A percentile compares a stretch with the other conserved stretches of the same genome.
These are phyloP conservation scores for Trichopria drosophilae DNA, from an alignment of 2,888 invertebrate species.

Conservation along the genomic window DNA sequence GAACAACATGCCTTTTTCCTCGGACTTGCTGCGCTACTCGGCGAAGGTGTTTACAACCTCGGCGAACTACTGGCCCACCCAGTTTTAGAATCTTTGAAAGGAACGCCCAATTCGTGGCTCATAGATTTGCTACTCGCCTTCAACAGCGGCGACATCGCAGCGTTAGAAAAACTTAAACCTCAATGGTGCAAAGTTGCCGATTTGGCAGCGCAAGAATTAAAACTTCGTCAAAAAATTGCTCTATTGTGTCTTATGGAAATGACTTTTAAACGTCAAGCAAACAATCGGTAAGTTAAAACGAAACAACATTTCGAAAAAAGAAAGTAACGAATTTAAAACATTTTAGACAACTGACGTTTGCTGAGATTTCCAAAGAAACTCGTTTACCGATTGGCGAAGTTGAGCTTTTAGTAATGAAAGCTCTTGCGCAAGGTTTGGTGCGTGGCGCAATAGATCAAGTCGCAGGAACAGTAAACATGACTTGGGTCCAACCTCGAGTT, in stretches of 20 bases:
- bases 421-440: conserved; percentile 89
- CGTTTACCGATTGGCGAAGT: conserved; percentile 83
- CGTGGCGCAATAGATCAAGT: conserved; percentile 96
- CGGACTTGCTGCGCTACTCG: conserved; percentile 90
- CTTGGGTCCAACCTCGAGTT: conserved; percentile 85
- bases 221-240: conserved; percentile 89
- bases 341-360: conserved; percentile 81
- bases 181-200: conserved; percentile 82
- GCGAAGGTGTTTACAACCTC: conserved; percentile 94
- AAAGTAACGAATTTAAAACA: too few species aligned
- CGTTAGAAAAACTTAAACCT: conserved; percentile 72
- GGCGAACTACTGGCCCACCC: conserved; percentile 96
- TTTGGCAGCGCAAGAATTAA: conserved; percentile 77
- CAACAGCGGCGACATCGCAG: conserved; percentile 77
- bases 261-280: conserved; percentile 93
- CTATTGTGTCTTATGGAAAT: conserved; percentile 97
- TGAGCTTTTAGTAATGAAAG: conserved; percentile 96
- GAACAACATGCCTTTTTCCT: conserved; percentile 85
- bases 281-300: conserved; percentile 68
- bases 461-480: conserved; percentile 72
- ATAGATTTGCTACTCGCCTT: conserved; percentile 83
- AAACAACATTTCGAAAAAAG: background rate
- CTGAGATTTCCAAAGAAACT: conserved; percentile 86
- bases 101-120: conserved; percentile 84
- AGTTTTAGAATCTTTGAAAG: conserved; percentile 81